Percentiles rank a stretch among this genome's conserved stretches.
phyloP scores from a whole-genome alignment of 2,888 invertebrate genomes.

The Sinelater perroti region DNA sequence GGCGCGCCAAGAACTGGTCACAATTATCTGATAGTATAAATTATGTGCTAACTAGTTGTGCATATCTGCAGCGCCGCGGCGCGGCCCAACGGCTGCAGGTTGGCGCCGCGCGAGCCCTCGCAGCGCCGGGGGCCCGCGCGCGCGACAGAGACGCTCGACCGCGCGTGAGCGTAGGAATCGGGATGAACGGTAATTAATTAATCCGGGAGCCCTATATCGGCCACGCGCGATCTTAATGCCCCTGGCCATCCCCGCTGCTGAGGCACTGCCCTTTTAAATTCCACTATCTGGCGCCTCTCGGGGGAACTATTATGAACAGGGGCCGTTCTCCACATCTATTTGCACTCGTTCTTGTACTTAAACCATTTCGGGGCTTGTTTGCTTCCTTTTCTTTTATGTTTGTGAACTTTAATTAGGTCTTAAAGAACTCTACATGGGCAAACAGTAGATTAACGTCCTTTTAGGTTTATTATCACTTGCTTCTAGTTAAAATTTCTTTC shows the following conservation, averaged over 20 bases:
- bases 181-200: slow-evolving; percentile 41
- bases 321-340: slow-evolving; percentile 33
- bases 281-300: slow-evolving; percentile 34
- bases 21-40: slow-evolving; percentile 32
- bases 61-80: slow-evolving; percentile 38
- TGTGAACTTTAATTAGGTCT: slow-evolving; percentile 1
- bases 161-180: slow-evolving; percentile 22
- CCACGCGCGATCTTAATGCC: slow-evolving; percentile 53
- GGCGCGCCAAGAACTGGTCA: slow-evolving; percentile 15
- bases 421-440: no score
- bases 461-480: no score
- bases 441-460: no score
- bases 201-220: slow-evolving; percentile 43
- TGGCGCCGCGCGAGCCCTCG: background rate
- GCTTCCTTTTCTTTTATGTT: slow-evolving; percentile 7
- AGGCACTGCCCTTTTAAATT: slow-evolving; percentile 36
- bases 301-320: slow-evolving; percentile 34
- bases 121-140: no score
- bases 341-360: slow-evolving; percentile 23
- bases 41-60: slow-evolving; percentile 41
- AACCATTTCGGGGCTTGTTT: slow-evolving; percentile 9
- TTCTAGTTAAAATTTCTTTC: no score
- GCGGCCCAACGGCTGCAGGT: slow-evolving; percentile 3
- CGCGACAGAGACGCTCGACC: slow-evolving; percentile 21
- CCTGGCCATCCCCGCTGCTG: slow-evolving; percentile 35